A percentile compares a stretch with the other conserved stretches of the same genome.
Conservation (phyloP, 2,888 invertebrate species). For the Listrodromus nycthemerus region DNA sequence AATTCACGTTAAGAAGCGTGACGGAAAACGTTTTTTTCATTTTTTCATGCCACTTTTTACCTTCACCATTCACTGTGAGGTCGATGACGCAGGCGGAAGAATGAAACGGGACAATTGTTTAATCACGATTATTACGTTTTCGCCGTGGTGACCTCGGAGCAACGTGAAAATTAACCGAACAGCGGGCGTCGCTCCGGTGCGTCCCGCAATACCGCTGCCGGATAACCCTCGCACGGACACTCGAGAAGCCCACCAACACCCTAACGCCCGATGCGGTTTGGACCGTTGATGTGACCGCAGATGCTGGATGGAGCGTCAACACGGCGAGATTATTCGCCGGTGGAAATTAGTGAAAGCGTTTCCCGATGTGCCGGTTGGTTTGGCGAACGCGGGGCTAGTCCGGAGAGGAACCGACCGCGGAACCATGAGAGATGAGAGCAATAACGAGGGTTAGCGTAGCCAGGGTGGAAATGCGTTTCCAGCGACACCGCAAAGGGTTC, state of each 20-base stretch:
- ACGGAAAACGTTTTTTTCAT: too few species aligned
- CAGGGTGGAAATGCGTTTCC: constrained; percentile 2
- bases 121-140: constrained; percentile 23
- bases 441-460: constrained; percentile 28
- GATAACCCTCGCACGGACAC: not conserved
- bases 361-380: constrained; percentile 27
- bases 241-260: constrained; percentile 15
- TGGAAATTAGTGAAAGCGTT: constrained; percentile 52
- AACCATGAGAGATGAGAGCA: constrained; percentile 48
- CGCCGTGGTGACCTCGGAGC: constrained; percentile 1
- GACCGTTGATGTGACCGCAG: constrained; percentile 47
- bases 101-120: not conserved
- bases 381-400: constrained; percentile 23
- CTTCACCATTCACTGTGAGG: not conserved
- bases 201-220: not conserved
- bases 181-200: constrained; percentile 1
- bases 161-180: constrained; percentile 27
- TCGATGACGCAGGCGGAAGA: not conserved
- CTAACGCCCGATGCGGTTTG: constrained; percentile 37
- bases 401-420: constrained; percentile 33
- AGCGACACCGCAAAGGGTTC: constrained; percentile 54
- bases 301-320: constrained; percentile 33
- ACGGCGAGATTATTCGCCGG: constrained; percentile 36
- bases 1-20: too few species aligned
- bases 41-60: too few species aligned